A percentile compares a stretch with the other conserved stretches of the same genome.
phyloP scores from a whole-genome alignment of 2,888 invertebrate species.

The Hirtodrosophila confusa region DNA sequence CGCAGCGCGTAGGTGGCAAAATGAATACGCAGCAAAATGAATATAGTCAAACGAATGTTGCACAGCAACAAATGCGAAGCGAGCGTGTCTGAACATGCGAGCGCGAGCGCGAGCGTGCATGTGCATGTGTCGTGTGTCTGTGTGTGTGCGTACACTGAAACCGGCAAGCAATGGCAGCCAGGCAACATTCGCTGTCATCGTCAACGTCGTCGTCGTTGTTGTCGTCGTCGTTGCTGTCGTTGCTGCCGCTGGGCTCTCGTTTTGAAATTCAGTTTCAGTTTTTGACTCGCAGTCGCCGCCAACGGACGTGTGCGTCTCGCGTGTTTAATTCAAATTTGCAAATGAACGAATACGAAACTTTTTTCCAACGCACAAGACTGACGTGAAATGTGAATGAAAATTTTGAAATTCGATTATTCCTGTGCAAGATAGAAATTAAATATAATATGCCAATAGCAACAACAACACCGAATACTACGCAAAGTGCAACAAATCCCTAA shows the following conservation, averaged over 20 bases:
- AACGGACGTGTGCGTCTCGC: conserved; percentile 68
- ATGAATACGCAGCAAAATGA: conserved; percentile 35
- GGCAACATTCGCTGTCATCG: conserved; percentile 33
- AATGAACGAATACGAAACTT: conserved; percentile 59
- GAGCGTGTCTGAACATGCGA: conserved; percentile 49
- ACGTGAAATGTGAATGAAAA: conserved; percentile 44
- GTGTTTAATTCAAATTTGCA: conserved; percentile 27
- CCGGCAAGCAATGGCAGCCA: conserved; percentile 13
- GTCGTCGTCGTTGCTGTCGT: background rate
- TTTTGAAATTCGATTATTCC: conserved; percentile 14
- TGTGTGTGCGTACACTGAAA: conserved; percentile 20
- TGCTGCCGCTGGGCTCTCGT: conserved; percentile 36
- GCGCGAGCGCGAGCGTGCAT: background rate
- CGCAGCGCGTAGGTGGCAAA: conserved; percentile 35
- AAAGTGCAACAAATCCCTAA: conserved; percentile 13
- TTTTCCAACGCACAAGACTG: conserved; percentile 54
- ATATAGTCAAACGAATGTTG: conserved; percentile 42
- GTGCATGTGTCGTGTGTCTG: conserved; percentile 8
- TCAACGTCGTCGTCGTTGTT: background rate
- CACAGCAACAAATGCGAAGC: conserved; percentile 30
- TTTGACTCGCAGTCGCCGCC: conserved; percentile 69
- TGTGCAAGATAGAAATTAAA: conserved; percentile 18
- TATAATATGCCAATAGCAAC: conserved; percentile 11
- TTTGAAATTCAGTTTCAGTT: conserved; percentile 65
- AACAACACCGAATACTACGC: background rate